Evolutionary conservation across 92 coral and sea anemone genomes (phyloP).

Genomic region (Paramuricea clavata): DNA sequence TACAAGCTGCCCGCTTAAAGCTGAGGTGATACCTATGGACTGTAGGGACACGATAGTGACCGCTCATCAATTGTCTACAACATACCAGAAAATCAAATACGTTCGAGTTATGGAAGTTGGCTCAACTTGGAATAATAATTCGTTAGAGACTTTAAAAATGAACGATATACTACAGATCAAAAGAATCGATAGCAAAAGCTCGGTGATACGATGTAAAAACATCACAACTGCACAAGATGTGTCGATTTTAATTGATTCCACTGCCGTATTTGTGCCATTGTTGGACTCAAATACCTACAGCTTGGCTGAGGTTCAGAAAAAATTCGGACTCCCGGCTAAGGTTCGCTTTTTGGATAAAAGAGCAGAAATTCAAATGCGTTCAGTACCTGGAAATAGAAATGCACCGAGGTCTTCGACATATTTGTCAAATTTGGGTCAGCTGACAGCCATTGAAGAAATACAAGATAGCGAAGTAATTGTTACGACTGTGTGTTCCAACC

Average conservation of each 20-base stretch:
- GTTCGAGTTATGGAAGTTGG: neutral
- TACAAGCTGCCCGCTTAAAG: constrained; percentile 1
- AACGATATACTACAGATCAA: constrained; percentile 28
- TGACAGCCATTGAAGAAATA: neutral
- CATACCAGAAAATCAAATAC: neutral
- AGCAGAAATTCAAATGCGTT: neutral
- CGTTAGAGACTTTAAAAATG: neutral
- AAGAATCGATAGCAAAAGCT: neutral
- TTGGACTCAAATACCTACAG: neutral
- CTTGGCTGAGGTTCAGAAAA: constrained; percentile 3
- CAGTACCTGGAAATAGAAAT: neutral
- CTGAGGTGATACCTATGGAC: constrained; percentile 3
- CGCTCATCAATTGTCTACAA: neutral
- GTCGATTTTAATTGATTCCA: constrained; percentile 4
- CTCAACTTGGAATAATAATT: neutral
- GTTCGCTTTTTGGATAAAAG: neutral
- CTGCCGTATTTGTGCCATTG: constrained; percentile 4
- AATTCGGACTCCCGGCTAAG: neutral
- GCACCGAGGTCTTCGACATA: neutral
- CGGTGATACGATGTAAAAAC: neutral
- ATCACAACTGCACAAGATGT: neutral
- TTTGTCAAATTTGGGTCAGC: neutral
- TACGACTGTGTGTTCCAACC: constrained; percentile 9
- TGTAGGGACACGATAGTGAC: neutral
- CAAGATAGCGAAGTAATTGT: neutral